Evolutionary conservation across 2,797 vertebrate genomes (phyloP).

Genomic region (Alcedo atthis): DNA sequence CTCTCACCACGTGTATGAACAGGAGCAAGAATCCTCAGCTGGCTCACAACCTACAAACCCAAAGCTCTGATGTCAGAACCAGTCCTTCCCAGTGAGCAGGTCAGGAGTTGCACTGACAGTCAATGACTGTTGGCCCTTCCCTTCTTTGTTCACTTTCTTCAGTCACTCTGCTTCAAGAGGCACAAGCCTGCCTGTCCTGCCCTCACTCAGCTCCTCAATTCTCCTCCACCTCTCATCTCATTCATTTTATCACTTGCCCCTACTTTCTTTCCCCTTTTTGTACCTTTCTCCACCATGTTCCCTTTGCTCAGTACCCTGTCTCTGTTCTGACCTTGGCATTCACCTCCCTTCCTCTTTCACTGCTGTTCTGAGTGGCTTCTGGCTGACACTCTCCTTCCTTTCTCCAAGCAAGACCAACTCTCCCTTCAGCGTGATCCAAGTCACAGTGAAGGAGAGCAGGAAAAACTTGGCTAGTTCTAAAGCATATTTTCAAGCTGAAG

Average conservation of each 20-base stretch:
- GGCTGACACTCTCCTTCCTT: neutral
- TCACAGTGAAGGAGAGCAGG: neutral
- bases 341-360: neutral
- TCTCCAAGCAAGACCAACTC: neutral
- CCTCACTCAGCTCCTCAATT: neutral
- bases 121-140: neutral
- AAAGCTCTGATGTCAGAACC: neutral
- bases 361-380: neutral
- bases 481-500: neutral
- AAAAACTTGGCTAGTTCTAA: neutral
- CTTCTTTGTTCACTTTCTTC: neutral
- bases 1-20: neutral
- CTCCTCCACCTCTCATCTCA: neutral
- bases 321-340: neutral
- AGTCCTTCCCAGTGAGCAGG: neutral
- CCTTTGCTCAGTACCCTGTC: neutral
- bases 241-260: neutral
- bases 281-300: neutral
- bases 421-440: neutral
- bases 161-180: neutral
- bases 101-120: neutral
- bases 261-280: neutral
- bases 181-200: neutral
- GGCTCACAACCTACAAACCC: neutral
- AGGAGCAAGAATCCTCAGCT: neutral